phyloP scores from a whole-genome alignment of 2,113 vertebrate genomes.

The Galemys pyrenaicus region DNA sequence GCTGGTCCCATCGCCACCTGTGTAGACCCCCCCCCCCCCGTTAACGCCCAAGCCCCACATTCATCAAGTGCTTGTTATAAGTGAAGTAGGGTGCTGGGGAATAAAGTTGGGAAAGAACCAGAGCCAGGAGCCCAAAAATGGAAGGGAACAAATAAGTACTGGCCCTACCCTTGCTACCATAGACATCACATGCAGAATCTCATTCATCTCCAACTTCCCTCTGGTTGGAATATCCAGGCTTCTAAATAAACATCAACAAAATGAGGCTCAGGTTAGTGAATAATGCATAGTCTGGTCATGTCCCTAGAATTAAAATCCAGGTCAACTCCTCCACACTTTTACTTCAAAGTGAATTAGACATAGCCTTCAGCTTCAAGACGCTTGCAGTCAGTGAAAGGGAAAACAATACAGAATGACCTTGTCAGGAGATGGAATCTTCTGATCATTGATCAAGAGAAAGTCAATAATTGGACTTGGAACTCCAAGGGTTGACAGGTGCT shows the following conservation, averaged over 20 bases:
- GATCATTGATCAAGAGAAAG: neutral
- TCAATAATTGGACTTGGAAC: neutral
- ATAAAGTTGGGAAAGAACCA: neutral
- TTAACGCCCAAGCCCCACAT: neutral
- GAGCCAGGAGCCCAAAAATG: neutral
- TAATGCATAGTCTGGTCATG: neutral
- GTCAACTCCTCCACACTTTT: neutral
- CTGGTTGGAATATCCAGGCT: neutral
- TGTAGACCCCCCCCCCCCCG: neutral
- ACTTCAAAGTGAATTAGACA: constrained; percentile 1
- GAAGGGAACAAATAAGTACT: neutral
- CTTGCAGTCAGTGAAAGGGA: neutral
- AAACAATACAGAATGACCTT: neutral
- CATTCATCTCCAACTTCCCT: neutral
- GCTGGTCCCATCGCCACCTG: neutral
- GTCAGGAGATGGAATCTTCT: too few species aligned
- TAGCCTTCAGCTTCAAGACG: neutral
- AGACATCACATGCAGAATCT: neutral
- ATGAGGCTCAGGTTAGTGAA: neutral
- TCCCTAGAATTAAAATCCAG: neutral
- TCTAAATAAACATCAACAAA: constrained; percentile 5
- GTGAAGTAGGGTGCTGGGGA: neutral
- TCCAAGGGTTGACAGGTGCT: neutral
- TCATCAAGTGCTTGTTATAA: neutral
- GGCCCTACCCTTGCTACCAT: neutral